Percentiles rank a stretch among this genome's conserved stretches.
These are phyloP conservation scores for Stegodyphus mimosarum DNA, from an alignment of 1,140 invertebrate species.

Conservation along the genomic window DNA sequence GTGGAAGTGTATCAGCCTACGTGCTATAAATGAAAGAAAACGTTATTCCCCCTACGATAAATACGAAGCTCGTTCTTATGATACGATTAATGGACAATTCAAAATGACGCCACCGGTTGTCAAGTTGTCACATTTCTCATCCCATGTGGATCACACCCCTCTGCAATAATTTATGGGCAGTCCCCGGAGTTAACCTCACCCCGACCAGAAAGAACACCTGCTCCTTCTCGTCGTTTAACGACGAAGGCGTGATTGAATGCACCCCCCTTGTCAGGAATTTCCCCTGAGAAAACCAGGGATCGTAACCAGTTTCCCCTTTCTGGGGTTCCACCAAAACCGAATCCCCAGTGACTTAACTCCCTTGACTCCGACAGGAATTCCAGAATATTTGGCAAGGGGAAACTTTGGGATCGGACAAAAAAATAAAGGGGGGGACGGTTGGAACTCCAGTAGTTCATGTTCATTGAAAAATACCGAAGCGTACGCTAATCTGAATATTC, in stretches of 20 bases:
- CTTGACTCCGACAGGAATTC: no score
- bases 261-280: conserved; percentile 30
- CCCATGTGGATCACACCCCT: background rate
- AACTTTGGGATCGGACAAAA: no score
- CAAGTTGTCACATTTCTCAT: conserved; percentile 22
- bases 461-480: background rate
- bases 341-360: no score
- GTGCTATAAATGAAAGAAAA: no score
- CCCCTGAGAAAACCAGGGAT: conserved; percentile 24
- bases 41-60: no score
- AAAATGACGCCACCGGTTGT: conserved; percentile 25
- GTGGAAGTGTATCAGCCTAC: no score
- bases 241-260: conserved; percentile 43
- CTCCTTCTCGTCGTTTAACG: conserved; percentile 29
- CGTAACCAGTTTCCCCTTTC: no score
- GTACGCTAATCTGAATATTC: conserved; percentile 45
- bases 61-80: conserved; percentile 3
- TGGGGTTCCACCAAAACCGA: no score
- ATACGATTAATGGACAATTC: background rate
- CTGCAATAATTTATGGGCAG: conserved; percentile 35
- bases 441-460: no score
- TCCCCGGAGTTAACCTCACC: conserved; percentile 16
- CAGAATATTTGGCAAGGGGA: no score
- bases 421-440: no score
- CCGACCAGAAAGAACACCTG: conserved; percentile 25